These are phyloP conservation scores for Clytia hemisphaerica DNA, from an alignment of 30 jellyfish, hydroid and myxozoan species.

Conservation along the genomic window DNA sequence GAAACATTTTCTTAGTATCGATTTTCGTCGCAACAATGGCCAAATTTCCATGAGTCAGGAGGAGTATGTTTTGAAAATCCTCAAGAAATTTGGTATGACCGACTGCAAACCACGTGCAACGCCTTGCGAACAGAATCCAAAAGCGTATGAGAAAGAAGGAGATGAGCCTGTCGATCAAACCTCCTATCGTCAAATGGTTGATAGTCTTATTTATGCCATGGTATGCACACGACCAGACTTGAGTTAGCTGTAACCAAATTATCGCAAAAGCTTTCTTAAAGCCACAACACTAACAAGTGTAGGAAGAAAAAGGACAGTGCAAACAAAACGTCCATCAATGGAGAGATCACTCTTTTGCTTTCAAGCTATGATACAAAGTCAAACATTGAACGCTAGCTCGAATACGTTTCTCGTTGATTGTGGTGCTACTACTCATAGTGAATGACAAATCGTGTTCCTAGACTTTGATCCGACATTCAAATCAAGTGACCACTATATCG, in stretches of 20 bases:
- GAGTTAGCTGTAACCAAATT: constrained; percentile 27
- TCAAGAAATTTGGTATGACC: constrained; percentile 29
- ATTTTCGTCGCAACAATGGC: neutral
- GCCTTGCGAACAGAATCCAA: constrained; percentile 36
- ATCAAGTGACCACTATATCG: too few relatives aligned
- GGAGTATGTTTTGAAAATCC: neutral
- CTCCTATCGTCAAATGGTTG: constrained; percentile 33
- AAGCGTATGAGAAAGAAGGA: neutral
- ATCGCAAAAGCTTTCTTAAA: constrained; percentile 15
- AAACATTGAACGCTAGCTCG: too few relatives aligned
- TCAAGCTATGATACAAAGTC: too few relatives aligned
- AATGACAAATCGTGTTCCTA: too few relatives aligned
- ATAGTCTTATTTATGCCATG: constrained; percentile 38
- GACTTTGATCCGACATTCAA: too few relatives aligned
- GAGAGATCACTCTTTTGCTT: constrained; percentile 21
- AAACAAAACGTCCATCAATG: too few relatives aligned
- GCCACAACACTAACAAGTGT: too few relatives aligned
- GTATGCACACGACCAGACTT: constrained; percentile 41
- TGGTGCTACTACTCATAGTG: too few relatives aligned
- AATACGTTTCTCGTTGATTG: too few relatives aligned
- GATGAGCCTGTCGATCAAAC: neutral
- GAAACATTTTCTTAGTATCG: constrained; percentile 20
- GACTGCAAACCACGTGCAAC: constrained; percentile 54
- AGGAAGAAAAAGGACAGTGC: too few relatives aligned
- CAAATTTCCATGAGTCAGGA: constrained; percentile 14